phyloP scores from a whole-genome alignment of 2,113 vertebrate species.

The Spheniscus mendiculus region DNA sequence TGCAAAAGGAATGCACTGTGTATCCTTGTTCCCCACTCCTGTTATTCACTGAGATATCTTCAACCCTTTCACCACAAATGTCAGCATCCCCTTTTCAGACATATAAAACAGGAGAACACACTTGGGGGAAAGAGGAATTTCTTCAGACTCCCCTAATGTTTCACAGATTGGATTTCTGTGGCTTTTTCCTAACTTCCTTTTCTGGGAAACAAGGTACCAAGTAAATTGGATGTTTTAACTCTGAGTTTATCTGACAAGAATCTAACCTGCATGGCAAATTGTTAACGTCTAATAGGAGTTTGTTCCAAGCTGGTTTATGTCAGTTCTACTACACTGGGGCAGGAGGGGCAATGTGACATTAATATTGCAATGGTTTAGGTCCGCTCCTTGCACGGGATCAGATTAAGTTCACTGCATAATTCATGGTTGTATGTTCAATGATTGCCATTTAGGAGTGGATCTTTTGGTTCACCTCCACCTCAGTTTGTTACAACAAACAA shows the following conservation, averaged over 20 bases:
- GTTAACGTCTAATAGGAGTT: slow-evolving; percentile 54
- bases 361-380: neutral
- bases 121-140: slow-evolving; percentile 73
- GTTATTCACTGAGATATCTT: neutral
- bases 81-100: slow-evolving; percentile 64
- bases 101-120: slow-evolving; percentile 80
- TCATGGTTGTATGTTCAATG: slow-evolving; percentile 25
- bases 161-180: slow-evolving; percentile 77
- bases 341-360: neutral
- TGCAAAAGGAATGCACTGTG: neutral
- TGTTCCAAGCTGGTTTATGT: slow-evolving; percentile 49
- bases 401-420: slow-evolving; percentile 55
- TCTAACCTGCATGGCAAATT: slow-evolving; percentile 59
- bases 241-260: slow-evolving; percentile 59
- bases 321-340: neutral
- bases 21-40: neutral
- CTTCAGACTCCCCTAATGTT: slow-evolving; percentile 72
- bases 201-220: slow-evolving; percentile 67
- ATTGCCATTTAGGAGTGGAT: slow-evolving; percentile 8
- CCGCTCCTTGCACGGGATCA: neutral
- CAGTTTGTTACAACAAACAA: neutral
- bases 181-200: slow-evolving; percentile 65
- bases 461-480: slow-evolving; percentile 40
- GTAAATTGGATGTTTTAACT: slow-evolving; percentile 65
- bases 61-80: slow-evolving; percentile 46